Base-by-base conservation (phyloP, 2,888 invertebrate species). In the Pandemis corylana region DNA sequence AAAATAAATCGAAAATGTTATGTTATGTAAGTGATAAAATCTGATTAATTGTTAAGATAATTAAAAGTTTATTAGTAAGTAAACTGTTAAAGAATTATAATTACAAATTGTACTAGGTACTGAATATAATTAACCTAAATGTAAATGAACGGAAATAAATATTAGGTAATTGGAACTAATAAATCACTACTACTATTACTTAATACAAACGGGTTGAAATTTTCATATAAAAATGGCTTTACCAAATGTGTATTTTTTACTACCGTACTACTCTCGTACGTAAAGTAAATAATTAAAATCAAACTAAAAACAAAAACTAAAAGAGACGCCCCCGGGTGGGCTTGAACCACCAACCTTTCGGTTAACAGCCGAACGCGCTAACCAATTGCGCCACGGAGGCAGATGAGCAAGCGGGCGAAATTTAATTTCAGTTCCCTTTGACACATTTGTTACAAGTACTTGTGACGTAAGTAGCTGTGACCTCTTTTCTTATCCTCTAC, bases 361-460 rank as follows among this genome's bases (percentile, higher is more conserved):
- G 98, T 98, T 98, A 98, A 98, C 98, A 98, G 98, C 98, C 98
- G 98, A 98, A 98, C 98, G 98, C 98, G 97, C 98, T 98, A 97
- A 95, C 98, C 98, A 89, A 97, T 97, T 90, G 91, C 90, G 90
- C 91, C 90, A 91, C 91, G 90, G 87, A 90, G 90, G 89, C 89
- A 81, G 85, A 82, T 86, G 85, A 0, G 6, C 41, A 2, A 0
- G 0, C 0, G 0, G 0, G 0, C 68, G 83, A 91, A 91, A 90
- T 88, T 84, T 79, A 41, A 9, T 2, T 78, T 77, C 66, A 71
- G 3, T 12, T 77, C 56, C 68, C 73, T 76, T 76, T 71, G 64
- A 65, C 62, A 46, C 61, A 78, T 72, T 72, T 67, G 68, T 62
- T 41, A 0, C 10, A 5, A 12, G 20, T 46, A 15, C 5, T 44